A percentile compares a stretch with the other conserved stretches of the same genome.
phyloP scores from a whole-genome alignment of 1,140 invertebrate species.

The Eufriesea mexicana region DNA sequence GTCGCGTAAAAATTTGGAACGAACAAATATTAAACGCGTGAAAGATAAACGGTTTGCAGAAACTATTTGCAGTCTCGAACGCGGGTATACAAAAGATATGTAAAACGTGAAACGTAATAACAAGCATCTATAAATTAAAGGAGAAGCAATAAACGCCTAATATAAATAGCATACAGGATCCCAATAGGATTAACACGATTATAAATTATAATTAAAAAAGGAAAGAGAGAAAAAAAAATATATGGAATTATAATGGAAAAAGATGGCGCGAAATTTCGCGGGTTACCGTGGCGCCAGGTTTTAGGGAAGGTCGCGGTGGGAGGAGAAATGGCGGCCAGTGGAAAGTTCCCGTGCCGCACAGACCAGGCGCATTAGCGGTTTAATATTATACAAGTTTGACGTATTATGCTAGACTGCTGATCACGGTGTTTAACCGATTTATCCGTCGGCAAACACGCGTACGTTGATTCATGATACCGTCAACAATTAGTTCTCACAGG shows the following conservation, averaged over 20 bases:
- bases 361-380: background rate
- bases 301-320: background rate
- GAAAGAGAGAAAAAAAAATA: too few species aligned
- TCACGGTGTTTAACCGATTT: conserved; percentile 41
- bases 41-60: too few species aligned
- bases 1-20: too few species aligned
- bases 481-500: conserved; percentile 32
- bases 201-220: too few species aligned
- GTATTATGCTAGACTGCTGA: conserved; percentile 10
- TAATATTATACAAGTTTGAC: conserved; percentile 39
- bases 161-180: too few species aligned
- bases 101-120: too few species aligned
- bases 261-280: background rate
- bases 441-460: conserved; percentile 22
- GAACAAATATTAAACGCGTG: too few species aligned
- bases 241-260: background rate
- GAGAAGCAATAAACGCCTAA: too few species aligned
- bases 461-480: conserved; percentile 45
- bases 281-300: background rate
- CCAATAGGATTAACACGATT: too few species aligned
- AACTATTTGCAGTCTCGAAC: too few species aligned
- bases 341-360: conserved; percentile 10
- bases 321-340: background rate
- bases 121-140: too few species aligned
- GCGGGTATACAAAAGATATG: too few species aligned